Conservation (phyloP, 2,797 vertebrate species). For the Eleutherodactylus coqui region DNA sequence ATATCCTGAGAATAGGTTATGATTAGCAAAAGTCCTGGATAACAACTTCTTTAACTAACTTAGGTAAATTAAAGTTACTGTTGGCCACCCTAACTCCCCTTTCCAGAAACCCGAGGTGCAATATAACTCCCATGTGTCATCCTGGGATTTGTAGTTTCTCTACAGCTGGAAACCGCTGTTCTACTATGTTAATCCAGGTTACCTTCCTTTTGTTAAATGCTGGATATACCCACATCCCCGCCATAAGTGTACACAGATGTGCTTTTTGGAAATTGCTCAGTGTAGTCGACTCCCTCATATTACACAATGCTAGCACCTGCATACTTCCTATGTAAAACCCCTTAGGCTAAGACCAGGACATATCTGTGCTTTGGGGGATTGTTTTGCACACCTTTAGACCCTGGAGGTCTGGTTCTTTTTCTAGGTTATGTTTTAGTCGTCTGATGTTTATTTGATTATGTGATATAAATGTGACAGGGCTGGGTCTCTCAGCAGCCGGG, state of each 20-base stretch:
- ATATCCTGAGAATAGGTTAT: too few species aligned
- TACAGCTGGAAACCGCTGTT: not conserved
- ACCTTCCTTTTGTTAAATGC: not conserved
- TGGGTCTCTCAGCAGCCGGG: conserved; percentile 15
- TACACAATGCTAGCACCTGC: not conserved
- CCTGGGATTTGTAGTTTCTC: not conserved
- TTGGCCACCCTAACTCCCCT: too few species aligned
- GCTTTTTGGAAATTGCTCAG: not conserved
- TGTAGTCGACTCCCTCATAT: not conserved
- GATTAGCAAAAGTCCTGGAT: too few species aligned
- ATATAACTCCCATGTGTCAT: not conserved
- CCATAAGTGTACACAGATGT: not conserved
- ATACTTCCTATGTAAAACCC: too few species aligned
- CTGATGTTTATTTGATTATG: not conserved
- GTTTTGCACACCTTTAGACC: conserved; percentile 21
- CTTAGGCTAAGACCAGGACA: not conserved
- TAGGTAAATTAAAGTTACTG: too few species aligned
- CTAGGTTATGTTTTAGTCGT: not conserved
- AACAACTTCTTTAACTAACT: too few species aligned
- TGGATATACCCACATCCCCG: not conserved
- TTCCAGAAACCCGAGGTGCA: too few species aligned
- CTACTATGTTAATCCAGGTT: not conserved
- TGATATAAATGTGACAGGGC: conserved; percentile 16
- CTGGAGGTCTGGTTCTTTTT: not conserved
- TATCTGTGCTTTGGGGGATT: not conserved